Conservation (phyloP, 1,140 invertebrate species). For the Papilio aristodemus region DNA sequence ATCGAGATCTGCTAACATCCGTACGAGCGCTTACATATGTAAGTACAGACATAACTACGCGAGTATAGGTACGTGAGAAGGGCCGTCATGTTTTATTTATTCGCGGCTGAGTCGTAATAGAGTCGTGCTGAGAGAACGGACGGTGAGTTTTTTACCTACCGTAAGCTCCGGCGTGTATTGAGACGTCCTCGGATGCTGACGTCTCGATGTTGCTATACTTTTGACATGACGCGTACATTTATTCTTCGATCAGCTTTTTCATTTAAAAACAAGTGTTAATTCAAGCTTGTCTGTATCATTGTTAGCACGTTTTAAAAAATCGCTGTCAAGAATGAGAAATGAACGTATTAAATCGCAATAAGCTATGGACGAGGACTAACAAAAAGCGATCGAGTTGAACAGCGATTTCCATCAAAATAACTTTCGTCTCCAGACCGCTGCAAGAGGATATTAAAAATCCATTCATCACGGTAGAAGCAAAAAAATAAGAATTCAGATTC, state of each 20-base stretch:
- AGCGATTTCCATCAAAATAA: slow-evolving; percentile 59
- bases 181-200: slow-evolving; percentile 76
- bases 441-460: slow-evolving; percentile 77
- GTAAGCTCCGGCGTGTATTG: slow-evolving; percentile 66
- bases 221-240: slow-evolving; percentile 70
- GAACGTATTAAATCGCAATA: slow-evolving; percentile 22
- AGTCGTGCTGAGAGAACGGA: slow-evolving; percentile 76
- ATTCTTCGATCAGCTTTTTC: slow-evolving; percentile 61
- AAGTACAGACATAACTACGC: slow-evolving; percentile 56
- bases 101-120: slow-evolving; percentile 75
- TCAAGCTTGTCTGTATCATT: slow-evolving; percentile 25
- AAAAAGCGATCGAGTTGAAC: slow-evolving; percentile 29
- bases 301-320: slow-evolving; percentile 27
- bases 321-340: slow-evolving; percentile 8
- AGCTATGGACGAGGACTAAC: slow-evolving; percentile 4
- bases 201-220: slow-evolving; percentile 72
- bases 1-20: slow-evolving; percentile 71
- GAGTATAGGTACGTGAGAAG: slow-evolving; percentile 74
- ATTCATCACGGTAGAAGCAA: slow-evolving; percentile 71
- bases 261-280: slow-evolving; percentile 38
- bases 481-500: slow-evolving; percentile 76
- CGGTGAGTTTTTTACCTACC: slow-evolving; percentile 73
- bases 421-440: slow-evolving; percentile 59
- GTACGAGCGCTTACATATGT: slow-evolving; percentile 37
- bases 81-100: slow-evolving; percentile 80